A percentile compares a stretch with the other conserved stretches of the same genome.
Evolutionary conservation across 2,888 invertebrate genomes (phyloP).

Genomic region (Xylota sylvarum): DNA sequence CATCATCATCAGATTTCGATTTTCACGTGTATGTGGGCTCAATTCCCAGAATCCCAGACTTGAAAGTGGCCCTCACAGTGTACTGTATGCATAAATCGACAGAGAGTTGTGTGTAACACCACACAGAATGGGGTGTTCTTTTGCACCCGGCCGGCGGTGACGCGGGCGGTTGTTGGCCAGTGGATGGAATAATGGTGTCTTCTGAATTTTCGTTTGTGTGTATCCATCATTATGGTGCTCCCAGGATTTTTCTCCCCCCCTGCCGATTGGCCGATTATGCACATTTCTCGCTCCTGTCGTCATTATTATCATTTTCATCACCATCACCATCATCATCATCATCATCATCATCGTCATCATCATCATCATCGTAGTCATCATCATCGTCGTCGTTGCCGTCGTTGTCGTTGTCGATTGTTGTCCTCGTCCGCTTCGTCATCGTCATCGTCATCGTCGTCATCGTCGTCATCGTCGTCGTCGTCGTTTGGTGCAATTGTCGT

Average conservation of each 20-base stretch:
- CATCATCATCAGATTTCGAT: conserved; percentile 22
- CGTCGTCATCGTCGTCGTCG: background rate
- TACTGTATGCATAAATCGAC: conserved; percentile 11
- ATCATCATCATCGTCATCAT: too few species aligned
- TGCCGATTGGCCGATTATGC: conserved; percentile 20
- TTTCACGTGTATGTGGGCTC: conserved; percentile 18
- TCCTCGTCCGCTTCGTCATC: background rate
- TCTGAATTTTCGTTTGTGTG: background rate
- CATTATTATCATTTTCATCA: background rate
- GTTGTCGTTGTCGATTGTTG: conserved; percentile 24
- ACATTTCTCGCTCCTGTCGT: conserved; percentile 30
- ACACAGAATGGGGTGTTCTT: conserved; percentile 3
- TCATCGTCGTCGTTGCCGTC: background rate
- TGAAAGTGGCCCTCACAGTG: background rate
- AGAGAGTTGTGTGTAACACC: conserved; percentile 20
- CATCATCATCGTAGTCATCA: too few species aligned
- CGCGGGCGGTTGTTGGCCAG: background rate
- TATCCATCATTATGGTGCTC: conserved; percentile 4
- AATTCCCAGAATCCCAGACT: too few species aligned
- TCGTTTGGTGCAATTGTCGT: conserved; percentile 10
- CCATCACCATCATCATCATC: background rate
- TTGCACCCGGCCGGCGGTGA: too few species aligned
- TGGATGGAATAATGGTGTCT: background rate
- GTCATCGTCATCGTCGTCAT: background rate
- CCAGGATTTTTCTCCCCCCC: background rate